Conservation (phyloP, 2,113 vertebrate genomes). For the Melanostigma gelatinosum region DNA sequence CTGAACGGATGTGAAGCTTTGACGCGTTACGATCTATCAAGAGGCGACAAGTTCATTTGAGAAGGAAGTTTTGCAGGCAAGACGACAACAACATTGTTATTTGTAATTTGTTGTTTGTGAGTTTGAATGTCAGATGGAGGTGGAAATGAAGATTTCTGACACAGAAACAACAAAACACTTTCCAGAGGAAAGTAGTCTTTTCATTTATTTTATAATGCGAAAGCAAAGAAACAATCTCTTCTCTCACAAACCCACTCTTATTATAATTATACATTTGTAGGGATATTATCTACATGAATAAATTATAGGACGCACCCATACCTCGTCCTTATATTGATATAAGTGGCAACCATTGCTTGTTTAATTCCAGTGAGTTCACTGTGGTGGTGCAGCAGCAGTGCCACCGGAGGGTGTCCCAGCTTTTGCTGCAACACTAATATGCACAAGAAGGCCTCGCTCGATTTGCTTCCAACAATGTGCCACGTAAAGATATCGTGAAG, state of each 20-base stretch:
- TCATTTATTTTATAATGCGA: not conserved
- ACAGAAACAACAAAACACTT: not conserved
- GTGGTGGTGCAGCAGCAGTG: no score
- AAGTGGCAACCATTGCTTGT: not conserved
- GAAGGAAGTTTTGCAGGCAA: not conserved
- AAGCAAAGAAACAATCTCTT: not conserved
- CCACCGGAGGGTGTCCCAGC: no score
- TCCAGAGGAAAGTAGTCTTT: not conserved
- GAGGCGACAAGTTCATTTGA: not conserved
- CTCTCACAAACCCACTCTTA: not conserved
- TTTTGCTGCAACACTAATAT: no score
- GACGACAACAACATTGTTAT: not conserved
- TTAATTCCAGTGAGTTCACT: not conserved
- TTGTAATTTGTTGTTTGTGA: not conserved
- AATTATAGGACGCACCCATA: not conserved
- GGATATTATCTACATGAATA: no score
- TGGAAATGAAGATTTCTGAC: not conserved
- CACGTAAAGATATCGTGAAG: no score
- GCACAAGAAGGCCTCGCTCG: no score
- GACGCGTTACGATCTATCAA: not conserved
- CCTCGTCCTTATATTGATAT: not conserved
- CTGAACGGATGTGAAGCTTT: conserved; percentile 5
- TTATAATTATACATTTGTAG: not conserved
- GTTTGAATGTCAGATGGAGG: not conserved
- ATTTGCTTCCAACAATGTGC: no score